Percentiles rank a stretch among this genome's conserved stretches.
phyloP scores from a whole-genome alignment of 2,888 invertebrate species.

The Scotopteryx bipunctaria region DNA sequence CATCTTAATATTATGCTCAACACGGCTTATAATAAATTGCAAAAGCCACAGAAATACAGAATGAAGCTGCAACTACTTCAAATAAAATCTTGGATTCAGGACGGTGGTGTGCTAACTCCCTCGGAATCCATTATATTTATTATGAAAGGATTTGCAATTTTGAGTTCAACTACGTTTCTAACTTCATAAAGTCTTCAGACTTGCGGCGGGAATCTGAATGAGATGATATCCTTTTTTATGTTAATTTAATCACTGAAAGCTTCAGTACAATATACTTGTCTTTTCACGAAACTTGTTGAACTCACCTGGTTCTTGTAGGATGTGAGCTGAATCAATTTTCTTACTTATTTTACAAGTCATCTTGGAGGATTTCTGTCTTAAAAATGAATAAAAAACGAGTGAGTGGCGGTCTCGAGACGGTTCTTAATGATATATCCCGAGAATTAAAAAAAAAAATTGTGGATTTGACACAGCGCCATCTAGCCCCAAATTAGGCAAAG shows the following conservation, averaged over 20 bases:
- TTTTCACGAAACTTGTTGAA: neutral
- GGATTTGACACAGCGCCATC: no score
- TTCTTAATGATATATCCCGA: no score
- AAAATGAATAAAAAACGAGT: no score
- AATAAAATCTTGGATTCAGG: conserved; percentile 18
- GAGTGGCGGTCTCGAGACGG: no score
- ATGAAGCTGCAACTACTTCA: conserved; percentile 10
- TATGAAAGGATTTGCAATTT: conserved; percentile 28
- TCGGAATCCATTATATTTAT: conserved; percentile 24
- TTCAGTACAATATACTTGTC: conserved; percentile 6
- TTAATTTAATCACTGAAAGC: conserved; percentile 8
- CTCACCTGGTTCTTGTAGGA: neutral
- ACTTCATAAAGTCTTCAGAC: conserved; percentile 18
- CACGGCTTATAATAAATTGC: no score
- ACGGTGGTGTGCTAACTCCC: conserved; percentile 5
- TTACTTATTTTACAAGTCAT: no score
- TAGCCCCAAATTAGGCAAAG: no score
- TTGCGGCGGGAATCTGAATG: conserved; percentile 20
- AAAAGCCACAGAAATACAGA: conserved; percentile 19
- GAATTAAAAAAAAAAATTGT: no score
- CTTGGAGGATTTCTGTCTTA: no score
- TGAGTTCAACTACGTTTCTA: conserved; percentile 3
- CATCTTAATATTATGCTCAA: no score
- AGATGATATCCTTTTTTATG: conserved; percentile 17
- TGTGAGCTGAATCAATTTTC: no score